A percentile compares a stretch with the other conserved stretches of the same genome.
These are phyloP conservation scores for Yoshiicerus persimilis DNA, from an alignment of 1,140 invertebrate genomes.

Conservation along the genomic window DNA sequence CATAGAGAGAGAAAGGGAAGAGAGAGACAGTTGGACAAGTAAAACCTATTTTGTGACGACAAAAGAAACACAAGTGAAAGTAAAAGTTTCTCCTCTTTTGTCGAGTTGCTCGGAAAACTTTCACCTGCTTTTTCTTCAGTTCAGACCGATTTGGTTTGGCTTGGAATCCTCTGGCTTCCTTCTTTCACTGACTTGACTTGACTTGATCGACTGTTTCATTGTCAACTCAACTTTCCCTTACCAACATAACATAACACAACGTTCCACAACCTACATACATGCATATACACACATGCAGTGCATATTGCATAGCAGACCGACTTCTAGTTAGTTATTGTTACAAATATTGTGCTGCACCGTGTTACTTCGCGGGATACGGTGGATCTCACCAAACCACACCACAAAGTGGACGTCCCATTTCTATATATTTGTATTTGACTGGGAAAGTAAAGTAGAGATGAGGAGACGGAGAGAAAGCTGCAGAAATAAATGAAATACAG, in stretches of 20 bases:
- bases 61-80: background rate
- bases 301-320: no score
- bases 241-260: background rate
- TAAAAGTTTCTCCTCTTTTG: background rate
- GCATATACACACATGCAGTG: background rate
- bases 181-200: background rate
- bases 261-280: background rate
- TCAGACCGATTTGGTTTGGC: background rate
- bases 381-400: no score
- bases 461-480: background rate
- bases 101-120: background rate
- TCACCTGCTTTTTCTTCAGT: background rate
- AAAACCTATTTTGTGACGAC: constrained; percentile 13
- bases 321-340: no score
- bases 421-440: background rate
- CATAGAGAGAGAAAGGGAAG: background rate
- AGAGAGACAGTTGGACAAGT: background rate
- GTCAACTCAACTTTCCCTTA: background rate
- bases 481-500: no score
- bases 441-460: background rate
- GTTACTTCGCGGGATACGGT: no score
- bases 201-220: background rate
- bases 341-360: no score
- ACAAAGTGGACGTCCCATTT: background rate
- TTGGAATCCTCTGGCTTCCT: background rate